A percentile compares a stretch with the other conserved stretches of the same genome.
These are phyloP conservation scores for Nomada ruficornis DNA, from an alignment of 2,888 invertebrate species.

Conservation along the genomic window DNA sequence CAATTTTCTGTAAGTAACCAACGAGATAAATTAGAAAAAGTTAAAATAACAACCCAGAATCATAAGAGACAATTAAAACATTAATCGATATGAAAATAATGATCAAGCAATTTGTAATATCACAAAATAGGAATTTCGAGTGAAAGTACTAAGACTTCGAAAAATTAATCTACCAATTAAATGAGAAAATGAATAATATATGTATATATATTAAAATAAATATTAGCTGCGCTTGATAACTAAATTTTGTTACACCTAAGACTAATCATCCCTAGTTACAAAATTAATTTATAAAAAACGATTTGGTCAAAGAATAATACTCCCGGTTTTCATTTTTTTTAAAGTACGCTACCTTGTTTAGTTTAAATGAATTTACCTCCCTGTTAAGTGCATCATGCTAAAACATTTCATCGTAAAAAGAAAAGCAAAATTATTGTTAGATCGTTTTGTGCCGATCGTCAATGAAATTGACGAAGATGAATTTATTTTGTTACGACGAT, in stretches of 20 bases:
- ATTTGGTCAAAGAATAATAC: constrained; percentile 42
- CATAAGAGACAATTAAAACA: constrained; percentile 29
- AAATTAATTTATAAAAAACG: constrained; percentile 28
- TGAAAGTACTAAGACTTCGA: not conserved
- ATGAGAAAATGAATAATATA: not conserved
- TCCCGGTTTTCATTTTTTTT: not conserved
- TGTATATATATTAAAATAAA: constrained; percentile 6
- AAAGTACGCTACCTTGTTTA: constrained; percentile 1
- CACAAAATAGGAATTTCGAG: constrained; percentile 18
- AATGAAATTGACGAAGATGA: constrained; percentile 31
- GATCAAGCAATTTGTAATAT: constrained; percentile 27
- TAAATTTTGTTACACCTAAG: constrained; percentile 8
- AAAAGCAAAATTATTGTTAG: constrained; percentile 17
- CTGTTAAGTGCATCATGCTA: constrained; percentile 2
- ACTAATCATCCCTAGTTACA: constrained; percentile 22
- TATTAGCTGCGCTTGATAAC: constrained; percentile 8
- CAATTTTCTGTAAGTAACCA: constrained; percentile 3
- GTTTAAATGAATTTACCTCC: constrained; percentile 3
- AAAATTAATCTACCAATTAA: not conserved
- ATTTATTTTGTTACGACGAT: constrained; percentile 20
- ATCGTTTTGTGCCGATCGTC: constrained; percentile 34
- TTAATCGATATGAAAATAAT: constrained; percentile 33
- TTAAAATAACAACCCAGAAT: constrained; percentile 7
- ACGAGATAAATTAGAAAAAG: not conserved
- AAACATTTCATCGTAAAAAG: constrained; percentile 21